These are phyloP conservation scores for Palythoa caribaeorum DNA, from an alignment of 92 coral and sea anemone genomes.

Conservation along the genomic window DNA sequence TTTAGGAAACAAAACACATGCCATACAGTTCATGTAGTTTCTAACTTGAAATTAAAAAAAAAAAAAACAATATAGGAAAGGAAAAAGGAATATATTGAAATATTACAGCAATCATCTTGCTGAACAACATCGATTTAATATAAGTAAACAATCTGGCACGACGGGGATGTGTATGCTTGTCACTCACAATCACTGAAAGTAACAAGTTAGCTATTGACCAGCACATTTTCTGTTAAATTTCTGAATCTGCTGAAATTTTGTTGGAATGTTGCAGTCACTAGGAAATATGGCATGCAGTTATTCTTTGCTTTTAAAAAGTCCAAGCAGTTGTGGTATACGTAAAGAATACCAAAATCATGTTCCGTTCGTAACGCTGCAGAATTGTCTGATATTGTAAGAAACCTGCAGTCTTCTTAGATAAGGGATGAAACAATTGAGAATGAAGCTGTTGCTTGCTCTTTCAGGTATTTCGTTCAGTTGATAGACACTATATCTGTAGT, in stretches of 20 bases:
- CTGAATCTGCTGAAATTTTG: constrained; percentile 3
- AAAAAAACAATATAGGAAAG: not conserved
- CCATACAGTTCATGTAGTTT: not conserved
- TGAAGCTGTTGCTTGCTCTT: constrained; percentile 39
- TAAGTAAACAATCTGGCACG: not conserved
- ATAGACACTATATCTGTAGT: not conserved
- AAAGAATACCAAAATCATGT: constrained; percentile 50
- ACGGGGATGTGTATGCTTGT: not conserved
- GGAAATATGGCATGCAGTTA: constrained; percentile 14
- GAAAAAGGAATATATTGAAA: not conserved
- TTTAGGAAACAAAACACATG: not conserved
- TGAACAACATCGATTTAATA: not conserved
- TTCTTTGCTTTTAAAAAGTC: not conserved
- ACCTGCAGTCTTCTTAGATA: constrained; percentile 39
- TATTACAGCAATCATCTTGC: not conserved
- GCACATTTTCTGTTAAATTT: not conserved
- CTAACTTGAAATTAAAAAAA: not conserved
- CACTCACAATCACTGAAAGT: constrained; percentile 5
- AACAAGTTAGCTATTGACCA: constrained; percentile 23
- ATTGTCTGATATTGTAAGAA: constrained; percentile 41
- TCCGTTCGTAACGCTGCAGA: constrained; percentile 38
- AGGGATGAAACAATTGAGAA: constrained; percentile 30
- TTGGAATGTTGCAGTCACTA: not conserved
- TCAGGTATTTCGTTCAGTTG: constrained; percentile 34
- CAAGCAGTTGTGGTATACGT: constrained; percentile 46